A percentile compares a stretch with the other conserved stretches of the same genome.
phyloP scores from a whole-genome alignment of 2,113 vertebrate species.

The Pica pica region DNA sequence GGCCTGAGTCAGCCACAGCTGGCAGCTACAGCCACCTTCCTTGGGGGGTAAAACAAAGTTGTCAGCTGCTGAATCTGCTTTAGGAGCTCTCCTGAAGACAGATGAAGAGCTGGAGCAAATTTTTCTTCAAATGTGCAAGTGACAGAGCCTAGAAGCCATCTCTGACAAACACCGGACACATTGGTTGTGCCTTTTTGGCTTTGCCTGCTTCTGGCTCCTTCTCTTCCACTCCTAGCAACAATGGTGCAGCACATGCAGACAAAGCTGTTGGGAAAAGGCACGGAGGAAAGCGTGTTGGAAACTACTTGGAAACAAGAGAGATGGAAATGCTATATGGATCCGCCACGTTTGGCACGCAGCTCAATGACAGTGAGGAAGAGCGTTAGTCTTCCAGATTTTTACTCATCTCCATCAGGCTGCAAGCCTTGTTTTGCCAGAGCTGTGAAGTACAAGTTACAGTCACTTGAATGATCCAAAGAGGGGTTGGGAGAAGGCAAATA shows the following conservation, averaged over 20 bases:
- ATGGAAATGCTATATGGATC: not conserved
- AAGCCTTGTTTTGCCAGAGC: not conserved
- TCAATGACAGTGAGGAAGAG: not conserved
- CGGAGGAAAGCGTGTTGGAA: rapidly evolving
- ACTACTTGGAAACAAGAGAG: not conserved
- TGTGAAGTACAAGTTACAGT: not conserved
- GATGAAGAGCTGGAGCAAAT: not conserved
- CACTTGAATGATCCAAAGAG: not conserved
- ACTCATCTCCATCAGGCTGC: not conserved
- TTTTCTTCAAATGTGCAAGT: not conserved
- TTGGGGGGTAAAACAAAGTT: not conserved
- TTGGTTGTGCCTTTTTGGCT: rapidly evolving
- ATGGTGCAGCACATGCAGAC: not conserved
- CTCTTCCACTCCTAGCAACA: not conserved
- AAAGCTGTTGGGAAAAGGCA: not conserved
- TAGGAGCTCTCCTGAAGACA: not conserved
- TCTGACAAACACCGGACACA: not conserved
- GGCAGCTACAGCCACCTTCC: not conserved
- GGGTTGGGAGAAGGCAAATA: not conserved
- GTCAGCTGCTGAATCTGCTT: not conserved
- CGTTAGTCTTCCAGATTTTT: conserved; percentile 11
- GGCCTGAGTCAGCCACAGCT: not conserved
- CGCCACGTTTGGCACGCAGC: not conserved
- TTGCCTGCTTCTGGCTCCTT: not conserved
- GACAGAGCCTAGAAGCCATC: not conserved